These are phyloP conservation scores for Galeruca laticollis DNA, from an alignment of 2,888 invertebrate genomes.

Conservation along the genomic window DNA sequence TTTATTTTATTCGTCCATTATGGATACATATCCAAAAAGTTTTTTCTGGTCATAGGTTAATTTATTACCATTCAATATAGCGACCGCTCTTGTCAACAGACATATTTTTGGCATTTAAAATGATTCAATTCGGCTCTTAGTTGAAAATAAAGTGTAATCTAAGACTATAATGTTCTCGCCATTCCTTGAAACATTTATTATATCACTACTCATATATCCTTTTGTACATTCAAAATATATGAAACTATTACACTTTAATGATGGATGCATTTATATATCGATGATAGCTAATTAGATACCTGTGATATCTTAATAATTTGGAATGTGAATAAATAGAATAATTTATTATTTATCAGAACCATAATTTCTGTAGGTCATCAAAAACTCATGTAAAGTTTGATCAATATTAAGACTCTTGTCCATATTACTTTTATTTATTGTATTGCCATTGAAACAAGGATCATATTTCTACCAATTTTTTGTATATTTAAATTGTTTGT, in stretches of 20 bases:
- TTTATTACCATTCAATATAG: too few relatives aligned
- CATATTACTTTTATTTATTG: constrained; percentile 25
- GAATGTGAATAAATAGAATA: background rate
- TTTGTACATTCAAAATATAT: too few relatives aligned
- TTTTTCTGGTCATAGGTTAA: too few relatives aligned
- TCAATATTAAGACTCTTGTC: constrained; percentile 21
- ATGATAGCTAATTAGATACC: background rate
- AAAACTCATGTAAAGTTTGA: constrained; percentile 8
- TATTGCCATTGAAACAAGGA: constrained; percentile 27
- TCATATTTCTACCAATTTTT: constrained; percentile 10
- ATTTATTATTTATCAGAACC: constrained; percentile 12
- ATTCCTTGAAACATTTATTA: too few relatives aligned
- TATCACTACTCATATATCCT: too few relatives aligned
- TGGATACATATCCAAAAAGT: too few relatives aligned
- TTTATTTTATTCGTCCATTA: background rate
- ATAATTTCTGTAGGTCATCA: constrained; percentile 4
- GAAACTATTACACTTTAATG: background rate
- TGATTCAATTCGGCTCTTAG: too few relatives aligned
- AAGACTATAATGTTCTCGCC: too few relatives aligned
- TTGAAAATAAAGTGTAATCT: too few relatives aligned
- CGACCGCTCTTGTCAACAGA: too few relatives aligned
- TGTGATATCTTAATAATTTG: background rate
- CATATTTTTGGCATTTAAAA: too few relatives aligned
- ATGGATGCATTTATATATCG: background rate
- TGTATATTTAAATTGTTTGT: constrained; percentile 30